Base-by-base conservation (phyloP, 2,113 vertebrate genomes). In the human (Homo sapiens) region DNA sequence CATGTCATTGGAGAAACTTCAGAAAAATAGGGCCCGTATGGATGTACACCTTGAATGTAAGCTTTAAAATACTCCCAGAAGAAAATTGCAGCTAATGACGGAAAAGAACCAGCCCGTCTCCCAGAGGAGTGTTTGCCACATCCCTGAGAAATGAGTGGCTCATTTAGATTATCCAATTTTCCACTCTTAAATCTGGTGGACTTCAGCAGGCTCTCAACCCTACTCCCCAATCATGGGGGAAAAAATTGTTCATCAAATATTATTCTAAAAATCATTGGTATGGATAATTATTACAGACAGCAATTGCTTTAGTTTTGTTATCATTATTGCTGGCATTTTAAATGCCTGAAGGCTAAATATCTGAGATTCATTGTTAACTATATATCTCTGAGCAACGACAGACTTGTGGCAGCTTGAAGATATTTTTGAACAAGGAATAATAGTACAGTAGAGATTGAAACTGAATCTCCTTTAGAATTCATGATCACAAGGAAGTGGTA, bases 341-440 rank as follows among this genome's bases (percentile, higher is more conserved):
- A 92, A 68, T 97, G 57, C 30, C 45, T 68, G 38, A 70, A 64
- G 18, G 86, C 61, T 88, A 94, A 98, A 38, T 66, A 79, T 66
- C 87, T 96, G 32, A 20, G 88, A 97, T 98, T 97, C 98, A 73
- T 95, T 95, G 25, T 98, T 97, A 97, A 92, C 50, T 61, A 78
- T 92, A 97, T 94, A 97, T 97, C 90, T 97, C 89, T 94, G 89
- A 96, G 91, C 88, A 97, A 96, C 93, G 97, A 93, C 22, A 87
- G 40, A 95, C 94, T 94, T 97, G 35, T 93, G 89, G 97, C 93
- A 94, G 95, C 93, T 68, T 86, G 59, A 89, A 94, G 81, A 92
- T 97, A 50, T 70, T 97, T 92, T 93, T 73, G 45, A 95, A 97
- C 70, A 89, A 64, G 59, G 73, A 95, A 79, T 27, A 61, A 79